A percentile compares a stretch with the other conserved stretches of the same genome.
Evolutionary conservation across 2,888 invertebrate species (phyloP).

Genomic region (Morpho helenor): DNA sequence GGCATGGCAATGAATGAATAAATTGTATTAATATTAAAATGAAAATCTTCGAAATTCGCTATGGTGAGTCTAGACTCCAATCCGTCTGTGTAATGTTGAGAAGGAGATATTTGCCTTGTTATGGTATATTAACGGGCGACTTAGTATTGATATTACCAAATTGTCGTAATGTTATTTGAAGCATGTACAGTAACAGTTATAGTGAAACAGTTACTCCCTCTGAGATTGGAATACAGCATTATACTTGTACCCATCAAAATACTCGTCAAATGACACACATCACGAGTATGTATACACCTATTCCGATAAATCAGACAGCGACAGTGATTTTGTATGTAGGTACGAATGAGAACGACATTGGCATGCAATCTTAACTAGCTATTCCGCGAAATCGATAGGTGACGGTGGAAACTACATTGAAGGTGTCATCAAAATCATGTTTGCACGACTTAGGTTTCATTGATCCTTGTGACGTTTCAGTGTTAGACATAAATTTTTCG

Average conservation of each 20-base stretch:
- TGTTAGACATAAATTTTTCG: slow-evolving; percentile 5
- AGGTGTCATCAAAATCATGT: slow-evolving; percentile 15
- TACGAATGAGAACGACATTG: slow-evolving; percentile 13
- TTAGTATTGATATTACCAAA: too few species aligned
- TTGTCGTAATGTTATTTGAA: too few species aligned
- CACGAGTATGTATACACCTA: slow-evolving; percentile 19
- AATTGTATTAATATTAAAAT: too few species aligned
- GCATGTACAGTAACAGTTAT: slow-evolving; percentile 7
- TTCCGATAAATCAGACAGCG: slow-evolving; percentile 31
- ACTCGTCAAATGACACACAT: slow-evolving; percentile 4
- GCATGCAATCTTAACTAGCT: slow-evolving; percentile 23
- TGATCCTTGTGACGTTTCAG: slow-evolving; percentile 19
- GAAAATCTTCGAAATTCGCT: too few species aligned
- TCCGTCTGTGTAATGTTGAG: too few species aligned
- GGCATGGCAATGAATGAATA: too few species aligned
- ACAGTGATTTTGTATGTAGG: slow-evolving; percentile 6
- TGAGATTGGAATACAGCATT: slow-evolving; percentile 1
- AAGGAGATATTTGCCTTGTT: too few species aligned
- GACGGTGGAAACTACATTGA: slow-evolving; percentile 17
- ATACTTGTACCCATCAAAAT: slow-evolving; percentile 15
- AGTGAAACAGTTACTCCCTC: too few species aligned
- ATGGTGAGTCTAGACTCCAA: too few species aligned
- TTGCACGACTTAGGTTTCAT: slow-evolving; percentile 20
- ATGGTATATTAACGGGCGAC: too few species aligned
- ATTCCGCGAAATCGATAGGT: slow-evolving; percentile 25